Percentiles rank a stretch among this genome's conserved stretches.
These are phyloP conservation scores for Diplodus puntazzo DNA, from an alignment of 2,797 vertebrate genomes.

Conservation along the genomic window DNA sequence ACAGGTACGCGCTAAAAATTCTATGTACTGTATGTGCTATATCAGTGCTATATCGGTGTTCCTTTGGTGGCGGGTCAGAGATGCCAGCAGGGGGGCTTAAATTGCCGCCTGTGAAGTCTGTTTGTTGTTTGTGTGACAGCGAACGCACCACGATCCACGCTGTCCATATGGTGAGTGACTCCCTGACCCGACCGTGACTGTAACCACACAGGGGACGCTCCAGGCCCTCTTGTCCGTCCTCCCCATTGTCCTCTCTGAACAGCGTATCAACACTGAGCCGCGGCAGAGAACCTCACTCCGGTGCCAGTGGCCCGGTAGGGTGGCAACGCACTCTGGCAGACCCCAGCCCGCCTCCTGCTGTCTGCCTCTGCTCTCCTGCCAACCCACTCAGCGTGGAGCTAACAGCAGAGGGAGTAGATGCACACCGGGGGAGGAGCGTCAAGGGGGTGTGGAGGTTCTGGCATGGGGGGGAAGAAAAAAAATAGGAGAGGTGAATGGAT, in stretches of 20 bases:
- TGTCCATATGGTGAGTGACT: conserved; percentile 61
- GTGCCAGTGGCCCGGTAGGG: conserved; percentile 62
- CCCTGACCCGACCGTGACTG: conserved; percentile 33
- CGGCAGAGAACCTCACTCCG: conserved; percentile 5
- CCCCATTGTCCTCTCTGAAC: conserved; percentile 40
- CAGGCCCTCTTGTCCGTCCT: conserved; percentile 1
- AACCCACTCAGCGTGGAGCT: conserved; percentile 66
- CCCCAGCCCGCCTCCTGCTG: conserved; percentile 60
- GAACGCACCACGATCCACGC: conserved; percentile 23
- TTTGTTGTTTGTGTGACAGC: conserved; percentile 32
- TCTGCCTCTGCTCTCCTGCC: conserved; percentile 68
- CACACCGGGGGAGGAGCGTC: conserved; percentile 48
- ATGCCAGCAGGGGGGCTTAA: conserved; percentile 23
- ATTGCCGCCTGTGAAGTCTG: conserved; percentile 4
- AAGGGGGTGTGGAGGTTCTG: conserved; percentile 8
- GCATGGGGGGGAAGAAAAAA: background rate
- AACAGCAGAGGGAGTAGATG: conserved; percentile 54
- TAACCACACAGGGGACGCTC: conserved; percentile 10
- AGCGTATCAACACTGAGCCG: conserved; percentile 12
- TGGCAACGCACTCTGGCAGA: conserved; percentile 60
- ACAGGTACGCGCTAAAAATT: conserved; percentile 87
- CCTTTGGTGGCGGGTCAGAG: conserved; percentile 22
- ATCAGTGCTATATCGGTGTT: background rate
- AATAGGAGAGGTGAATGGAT: conserved; percentile 28
- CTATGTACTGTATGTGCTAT: background rate